Evolutionary conservation across 2,888 invertebrate species (phyloP).

Genomic region (Nysson spinosus): DNA sequence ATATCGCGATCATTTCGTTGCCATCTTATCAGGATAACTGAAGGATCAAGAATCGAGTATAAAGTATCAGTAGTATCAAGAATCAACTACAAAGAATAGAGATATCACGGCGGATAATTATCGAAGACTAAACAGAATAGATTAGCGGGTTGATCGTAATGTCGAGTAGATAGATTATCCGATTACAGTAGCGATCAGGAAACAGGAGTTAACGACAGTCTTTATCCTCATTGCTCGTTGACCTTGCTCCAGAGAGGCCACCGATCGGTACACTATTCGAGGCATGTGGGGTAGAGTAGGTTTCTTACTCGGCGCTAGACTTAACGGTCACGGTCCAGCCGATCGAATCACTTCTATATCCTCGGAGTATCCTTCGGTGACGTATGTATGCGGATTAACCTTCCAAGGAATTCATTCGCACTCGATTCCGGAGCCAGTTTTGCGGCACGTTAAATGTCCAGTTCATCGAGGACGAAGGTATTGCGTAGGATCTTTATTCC

Average conservation of each 20-base stretch:
- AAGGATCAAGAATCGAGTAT: too few species aligned
- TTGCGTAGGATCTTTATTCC: neutral
- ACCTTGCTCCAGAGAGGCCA: conserved; percentile 63
- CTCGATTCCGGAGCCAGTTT: conserved; percentile 4
- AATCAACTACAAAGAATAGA: too few species aligned
- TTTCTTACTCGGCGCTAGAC: conserved; percentile 48
- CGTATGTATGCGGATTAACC: neutral
- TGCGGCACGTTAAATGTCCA: conserved; percentile 20
- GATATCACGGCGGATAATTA: too few species aligned
- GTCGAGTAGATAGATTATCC: conserved; percentile 11
- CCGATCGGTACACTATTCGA: conserved; percentile 53
- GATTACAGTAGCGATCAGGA: conserved; percentile 13
- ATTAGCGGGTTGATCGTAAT: conserved; percentile 2
- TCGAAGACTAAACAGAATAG: too few species aligned
- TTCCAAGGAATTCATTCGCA: too few species aligned
- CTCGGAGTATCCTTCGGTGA: conserved; percentile 39
- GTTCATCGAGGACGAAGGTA: conserved; percentile 23
- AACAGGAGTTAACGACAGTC: conserved; percentile 54
- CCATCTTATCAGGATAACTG: too few species aligned
- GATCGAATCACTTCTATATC: conserved; percentile 48
- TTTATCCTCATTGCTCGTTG: conserved; percentile 62
- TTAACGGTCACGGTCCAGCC: conserved; percentile 54
- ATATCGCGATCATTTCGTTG: too few species aligned
- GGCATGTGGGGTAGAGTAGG: conserved; percentile 51
- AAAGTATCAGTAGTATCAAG: too few species aligned